A percentile compares a stretch with the other conserved stretches of the same genome.
Evolutionary conservation across 2,888 invertebrate genomes (phyloP).

Genomic region (Tenthredo distinguenda): DNA sequence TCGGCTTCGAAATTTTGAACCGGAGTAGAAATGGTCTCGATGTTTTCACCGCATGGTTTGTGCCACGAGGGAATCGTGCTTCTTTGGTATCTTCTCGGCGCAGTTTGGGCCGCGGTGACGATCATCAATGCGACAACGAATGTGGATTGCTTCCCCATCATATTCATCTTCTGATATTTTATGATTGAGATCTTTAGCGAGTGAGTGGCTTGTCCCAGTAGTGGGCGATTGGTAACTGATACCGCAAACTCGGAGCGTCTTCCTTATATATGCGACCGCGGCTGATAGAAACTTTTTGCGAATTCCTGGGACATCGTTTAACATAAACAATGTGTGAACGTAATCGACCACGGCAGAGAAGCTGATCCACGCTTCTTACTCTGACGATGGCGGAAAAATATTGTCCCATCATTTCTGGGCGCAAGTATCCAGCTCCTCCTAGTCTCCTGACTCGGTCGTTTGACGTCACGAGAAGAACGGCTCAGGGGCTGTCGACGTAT

Average conservation of each 20-base stretch:
- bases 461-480: conserved; percentile 67
- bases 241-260: conserved; percentile 74
- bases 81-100: conserved; percentile 58
- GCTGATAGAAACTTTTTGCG: conserved; percentile 70
- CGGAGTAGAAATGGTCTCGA: conserved; percentile 58
- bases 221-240: conserved; percentile 72
- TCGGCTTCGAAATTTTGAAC: conserved; percentile 63
- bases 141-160: neutral
- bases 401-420: conserved; percentile 11
- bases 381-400: conserved; percentile 46
- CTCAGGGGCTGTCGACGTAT: conserved; percentile 50
- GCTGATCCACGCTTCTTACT: neutral
- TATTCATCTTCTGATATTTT: neutral
- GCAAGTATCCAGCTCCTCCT: conserved; percentile 20
- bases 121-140: conserved; percentile 6
- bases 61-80: conserved; percentile 70
- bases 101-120: conserved; percentile 54
- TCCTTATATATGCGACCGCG: conserved; percentile 75
- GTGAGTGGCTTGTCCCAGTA: conserved; percentile 60
- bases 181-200: neutral
- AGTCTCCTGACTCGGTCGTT: conserved; percentile 56
- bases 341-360: conserved; percentile 7
- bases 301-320: conserved; percentile 45
- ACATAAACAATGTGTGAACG: conserved; percentile 46
- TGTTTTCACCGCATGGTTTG: conserved; percentile 70